Conservation (phyloP, 2,797 vertebrate species). For the Tachyglossus aculeatus region DNA sequence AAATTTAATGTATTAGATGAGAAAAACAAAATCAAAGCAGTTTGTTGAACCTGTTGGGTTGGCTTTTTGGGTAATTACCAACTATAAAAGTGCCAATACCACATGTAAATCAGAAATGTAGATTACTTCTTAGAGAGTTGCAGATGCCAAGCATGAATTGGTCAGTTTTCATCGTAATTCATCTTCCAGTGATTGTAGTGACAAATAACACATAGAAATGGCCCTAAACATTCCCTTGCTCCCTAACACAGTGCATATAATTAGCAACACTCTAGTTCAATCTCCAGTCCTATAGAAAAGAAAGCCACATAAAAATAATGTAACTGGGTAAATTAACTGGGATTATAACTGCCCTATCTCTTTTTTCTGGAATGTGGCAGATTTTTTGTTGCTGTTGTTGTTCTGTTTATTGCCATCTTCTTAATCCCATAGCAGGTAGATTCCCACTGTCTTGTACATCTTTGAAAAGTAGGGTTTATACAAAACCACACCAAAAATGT, state of each 20-base stretch:
- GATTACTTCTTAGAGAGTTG: constrained; percentile 38
- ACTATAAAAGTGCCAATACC: constrained; percentile 48
- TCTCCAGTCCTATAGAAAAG: background rate
- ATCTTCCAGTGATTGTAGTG: background rate
- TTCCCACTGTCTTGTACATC: no score
- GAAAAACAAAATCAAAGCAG: constrained; percentile 2
- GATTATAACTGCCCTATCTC: no score
- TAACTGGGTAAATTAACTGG: background rate
- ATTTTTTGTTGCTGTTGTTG: no score
- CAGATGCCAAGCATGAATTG: constrained; percentile 1
- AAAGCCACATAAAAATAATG: background rate
- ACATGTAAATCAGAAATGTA: constrained; percentile 27
- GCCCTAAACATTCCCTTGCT: background rate
- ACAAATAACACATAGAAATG: constrained; percentile 30
- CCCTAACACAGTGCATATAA: constrained; percentile 8
- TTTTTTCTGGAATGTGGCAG: background rate
- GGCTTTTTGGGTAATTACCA: constrained; percentile 31
- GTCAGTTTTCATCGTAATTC: background rate
- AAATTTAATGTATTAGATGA: constrained; percentile 21
- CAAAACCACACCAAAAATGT: no score
- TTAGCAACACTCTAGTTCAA: constrained; percentile 9
- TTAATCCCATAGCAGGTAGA: no score
- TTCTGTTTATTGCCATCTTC: no score
- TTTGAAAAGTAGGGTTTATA: no score
- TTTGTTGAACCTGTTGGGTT: constrained; percentile 29